Conservation (phyloP, 2,797 vertebrate genomes). For the Lithobates sylvaticus region DNA sequence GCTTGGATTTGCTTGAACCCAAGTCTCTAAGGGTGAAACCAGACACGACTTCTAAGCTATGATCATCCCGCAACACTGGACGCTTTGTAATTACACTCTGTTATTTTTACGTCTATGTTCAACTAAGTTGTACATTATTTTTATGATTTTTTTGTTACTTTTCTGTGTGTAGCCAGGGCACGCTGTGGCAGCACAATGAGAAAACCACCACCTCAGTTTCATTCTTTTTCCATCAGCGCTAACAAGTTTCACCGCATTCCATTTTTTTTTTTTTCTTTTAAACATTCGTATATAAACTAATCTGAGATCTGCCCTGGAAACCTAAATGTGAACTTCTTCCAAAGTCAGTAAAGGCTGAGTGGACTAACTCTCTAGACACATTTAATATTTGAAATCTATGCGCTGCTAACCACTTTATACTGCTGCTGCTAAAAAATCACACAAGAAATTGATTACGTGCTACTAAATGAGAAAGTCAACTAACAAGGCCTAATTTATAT, state of each 20-base stretch:
- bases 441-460: slow-evolving; percentile 2
- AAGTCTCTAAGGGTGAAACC: slow-evolving; percentile 51
- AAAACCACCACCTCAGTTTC: slow-evolving; percentile 46
- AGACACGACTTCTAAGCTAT: slow-evolving; percentile 58
- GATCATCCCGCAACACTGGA: slow-evolving; percentile 56
- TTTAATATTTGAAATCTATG: slow-evolving; percentile 39
- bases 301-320: slow-evolving; percentile 54
- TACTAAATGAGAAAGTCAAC: background rate
- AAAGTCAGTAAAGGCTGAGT: slow-evolving; percentile 57
- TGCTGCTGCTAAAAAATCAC: slow-evolving; percentile 10
- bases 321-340: slow-evolving; percentile 19
- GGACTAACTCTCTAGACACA: slow-evolving; percentile 27
- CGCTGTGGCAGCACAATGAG: slow-evolving; percentile 56
- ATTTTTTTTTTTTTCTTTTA: slow-evolving; percentile 28
- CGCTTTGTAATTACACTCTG: slow-evolving; percentile 59
- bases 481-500: too few species aligned
- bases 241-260: slow-evolving; percentile 50
- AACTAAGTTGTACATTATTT: slow-evolving; percentile 59
- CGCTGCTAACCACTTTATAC: slow-evolving; percentile 34
- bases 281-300: slow-evolving; percentile 47
- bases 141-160: slow-evolving; percentile 44
- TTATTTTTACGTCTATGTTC: slow-evolving; percentile 61
- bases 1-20: slow-evolving; percentile 57
- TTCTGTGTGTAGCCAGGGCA: slow-evolving; percentile 47
- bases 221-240: slow-evolving; percentile 52